phyloP scores from a whole-genome alignment of 2,888 invertebrate species.

The Platyscelio sp. region DNA sequence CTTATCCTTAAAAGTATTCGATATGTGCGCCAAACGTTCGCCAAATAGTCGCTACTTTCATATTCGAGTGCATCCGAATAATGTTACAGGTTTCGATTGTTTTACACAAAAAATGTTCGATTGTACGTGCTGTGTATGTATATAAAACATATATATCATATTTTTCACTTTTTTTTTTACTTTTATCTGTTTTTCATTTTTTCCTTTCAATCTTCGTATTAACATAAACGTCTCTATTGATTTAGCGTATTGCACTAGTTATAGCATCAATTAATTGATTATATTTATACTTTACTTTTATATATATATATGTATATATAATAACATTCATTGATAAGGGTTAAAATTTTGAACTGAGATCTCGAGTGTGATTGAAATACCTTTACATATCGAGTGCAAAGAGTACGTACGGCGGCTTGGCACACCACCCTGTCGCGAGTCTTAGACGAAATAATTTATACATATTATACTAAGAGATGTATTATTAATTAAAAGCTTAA shows the following conservation, averaged over 20 bases:
- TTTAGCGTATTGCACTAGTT: slow-evolving; percentile 65
- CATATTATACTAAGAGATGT: slow-evolving; percentile 73
- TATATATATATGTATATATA: slow-evolving; percentile 43
- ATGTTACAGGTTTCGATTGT: slow-evolving; percentile 73
- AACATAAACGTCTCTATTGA: slow-evolving; percentile 62
- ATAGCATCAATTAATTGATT: slow-evolving; percentile 66
- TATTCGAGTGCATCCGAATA: slow-evolving; percentile 74
- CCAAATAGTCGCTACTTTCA: slow-evolving; percentile 68
- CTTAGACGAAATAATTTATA: slow-evolving; percentile 83
- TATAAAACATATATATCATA: slow-evolving; percentile 47
- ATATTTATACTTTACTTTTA: slow-evolving; percentile 39
- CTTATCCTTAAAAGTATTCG: slow-evolving; percentile 50
- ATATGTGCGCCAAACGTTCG: slow-evolving; percentile 62
- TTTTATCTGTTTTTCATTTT: neutral
- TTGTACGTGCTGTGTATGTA: slow-evolving; percentile 74
- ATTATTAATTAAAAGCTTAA: slow-evolving; percentile 77
- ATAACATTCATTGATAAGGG: slow-evolving; percentile 48
- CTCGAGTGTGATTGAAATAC: slow-evolving; percentile 19
- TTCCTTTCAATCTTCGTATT: slow-evolving; percentile 33
- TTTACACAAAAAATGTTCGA: slow-evolving; percentile 75
- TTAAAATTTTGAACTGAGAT: slow-evolving; percentile 61
- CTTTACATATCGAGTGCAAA: neutral
- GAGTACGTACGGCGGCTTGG: slow-evolving; percentile 64
- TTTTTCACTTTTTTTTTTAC: slow-evolving; percentile 40
- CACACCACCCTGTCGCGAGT: slow-evolving; percentile 78